phyloP scores from a whole-genome alignment of 2,797 vertebrate species.

The Myripristis jacobus region DNA sequence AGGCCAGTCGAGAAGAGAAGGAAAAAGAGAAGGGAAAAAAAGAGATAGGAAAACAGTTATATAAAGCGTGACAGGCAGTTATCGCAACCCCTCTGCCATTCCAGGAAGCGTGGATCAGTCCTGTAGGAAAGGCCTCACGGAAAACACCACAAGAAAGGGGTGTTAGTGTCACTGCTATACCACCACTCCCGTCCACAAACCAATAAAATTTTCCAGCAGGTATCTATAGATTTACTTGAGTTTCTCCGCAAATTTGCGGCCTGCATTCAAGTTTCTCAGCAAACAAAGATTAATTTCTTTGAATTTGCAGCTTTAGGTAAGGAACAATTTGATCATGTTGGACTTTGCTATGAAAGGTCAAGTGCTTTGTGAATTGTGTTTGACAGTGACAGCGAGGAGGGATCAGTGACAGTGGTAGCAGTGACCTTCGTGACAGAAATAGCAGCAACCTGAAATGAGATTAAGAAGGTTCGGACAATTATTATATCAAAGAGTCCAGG shows the following conservation, averaged over 20 bases:
- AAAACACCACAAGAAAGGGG: conserved; percentile 56
- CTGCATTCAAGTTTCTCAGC: too few relatives aligned
- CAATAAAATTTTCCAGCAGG: conserved; percentile 3
- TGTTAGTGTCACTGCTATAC: conserved; percentile 67
- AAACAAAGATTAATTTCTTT: too few relatives aligned
- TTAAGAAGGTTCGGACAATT: conserved; percentile 49
- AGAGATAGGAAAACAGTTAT: conserved; percentile 79
- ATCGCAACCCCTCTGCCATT: conserved; percentile 67
- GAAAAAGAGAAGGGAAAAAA: conserved; percentile 40
- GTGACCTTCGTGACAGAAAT: conserved; percentile 53
- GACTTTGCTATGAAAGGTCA: conserved; percentile 10
- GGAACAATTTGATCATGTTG: not conserved
- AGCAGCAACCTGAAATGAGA: conserved; percentile 44
- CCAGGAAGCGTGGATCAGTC: conserved; percentile 74
- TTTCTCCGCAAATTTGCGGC: not conserved
- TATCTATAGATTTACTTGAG: conserved; percentile 19
- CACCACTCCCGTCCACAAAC: conserved; percentile 45
- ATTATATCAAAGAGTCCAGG: conserved; percentile 43
- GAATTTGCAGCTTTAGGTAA: not conserved
- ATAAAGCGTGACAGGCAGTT: conserved; percentile 79
- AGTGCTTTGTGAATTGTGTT: conserved; percentile 37
- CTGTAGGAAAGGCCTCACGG: conserved; percentile 67
- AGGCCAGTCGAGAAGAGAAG: conserved; percentile 38
- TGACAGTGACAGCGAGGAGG: conserved; percentile 58
- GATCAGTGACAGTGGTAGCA: conserved; percentile 52